Conservation (phyloP, 2,888 invertebrate genomes). For the Rhagium mordax region DNA sequence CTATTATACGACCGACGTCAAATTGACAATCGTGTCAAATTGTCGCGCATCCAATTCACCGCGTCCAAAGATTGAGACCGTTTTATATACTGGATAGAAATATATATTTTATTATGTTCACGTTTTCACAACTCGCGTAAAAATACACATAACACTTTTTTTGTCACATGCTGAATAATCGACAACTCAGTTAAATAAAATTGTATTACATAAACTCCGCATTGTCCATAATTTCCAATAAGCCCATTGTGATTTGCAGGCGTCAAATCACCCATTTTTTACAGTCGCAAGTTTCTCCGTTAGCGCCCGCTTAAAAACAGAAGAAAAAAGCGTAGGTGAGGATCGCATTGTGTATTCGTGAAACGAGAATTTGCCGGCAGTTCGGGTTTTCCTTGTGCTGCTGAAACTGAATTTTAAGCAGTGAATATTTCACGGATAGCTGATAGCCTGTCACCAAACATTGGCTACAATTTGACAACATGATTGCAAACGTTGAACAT, state of each 20-base stretch:
- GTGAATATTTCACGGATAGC: constrained; percentile 63
- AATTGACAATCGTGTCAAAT: too few species aligned
- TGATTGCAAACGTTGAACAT: constrained; percentile 61
- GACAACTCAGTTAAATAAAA: too few species aligned
- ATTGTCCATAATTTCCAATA: background rate
- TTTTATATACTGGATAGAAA: too few species aligned
- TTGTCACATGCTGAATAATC: too few species aligned
- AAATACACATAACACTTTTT: too few species aligned
- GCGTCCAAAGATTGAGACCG: too few species aligned
- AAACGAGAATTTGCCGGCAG: constrained; percentile 55
- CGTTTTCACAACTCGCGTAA: too few species aligned
- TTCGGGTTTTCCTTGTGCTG: constrained; percentile 53
- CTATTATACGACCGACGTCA: too few species aligned
- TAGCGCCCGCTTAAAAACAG: constrained; percentile 14
- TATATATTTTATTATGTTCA: too few species aligned
- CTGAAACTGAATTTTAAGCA: constrained; percentile 64
- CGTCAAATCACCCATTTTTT: background rate
- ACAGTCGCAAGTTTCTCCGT: background rate
- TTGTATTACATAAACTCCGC: background rate
- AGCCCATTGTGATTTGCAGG: background rate
- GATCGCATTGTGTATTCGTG: constrained; percentile 53
- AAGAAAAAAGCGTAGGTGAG: constrained; percentile 33
- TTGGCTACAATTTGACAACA: constrained; percentile 65
- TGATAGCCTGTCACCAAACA: constrained; percentile 63
- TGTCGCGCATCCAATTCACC: too few species aligned